Percentiles rank a stretch among this genome's conserved stretches.
Evolutionary conservation across 1,140 invertebrate species (phyloP).

Genomic region (Bilobella aurantiaca): DNA sequence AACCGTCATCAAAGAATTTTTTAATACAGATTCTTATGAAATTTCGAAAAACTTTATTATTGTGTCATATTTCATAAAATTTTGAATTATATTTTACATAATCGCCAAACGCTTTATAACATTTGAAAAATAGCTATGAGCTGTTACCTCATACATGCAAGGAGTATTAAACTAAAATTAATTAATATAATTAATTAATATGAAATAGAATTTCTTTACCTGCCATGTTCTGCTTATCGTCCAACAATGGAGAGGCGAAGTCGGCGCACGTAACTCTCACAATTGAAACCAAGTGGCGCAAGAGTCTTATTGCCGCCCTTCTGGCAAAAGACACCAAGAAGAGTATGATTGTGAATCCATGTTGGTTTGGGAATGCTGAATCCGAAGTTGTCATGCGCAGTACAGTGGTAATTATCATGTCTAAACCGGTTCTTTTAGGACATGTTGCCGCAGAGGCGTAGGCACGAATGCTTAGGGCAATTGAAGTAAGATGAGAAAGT

Average conservation of each 20-base stretch:
- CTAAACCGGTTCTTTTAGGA: constrained; percentile 19
- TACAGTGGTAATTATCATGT: constrained; percentile 14
- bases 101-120: no score
- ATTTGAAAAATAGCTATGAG: no score
- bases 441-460: constrained; percentile 17
- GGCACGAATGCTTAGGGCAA: constrained; percentile 24
- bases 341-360: background rate
- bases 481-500: constrained; percentile 16
- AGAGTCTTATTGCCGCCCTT: background rate
- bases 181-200: background rate
- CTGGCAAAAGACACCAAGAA: constrained; percentile 13
- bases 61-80: no score
- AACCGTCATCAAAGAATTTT: no score
- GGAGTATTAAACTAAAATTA: no score
- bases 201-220: background rate
- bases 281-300: background rate
- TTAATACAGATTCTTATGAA: no score
- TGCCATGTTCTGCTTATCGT: background rate
- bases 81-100: no score
- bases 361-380: background rate
- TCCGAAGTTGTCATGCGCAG: background rate
- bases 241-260: background rate
- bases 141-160: no score
- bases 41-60: no score
- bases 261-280: background rate